These are phyloP conservation scores for Microctonus aethiopoides DNA, from an alignment of 2,888 invertebrate genomes.

Conservation along the genomic window DNA sequence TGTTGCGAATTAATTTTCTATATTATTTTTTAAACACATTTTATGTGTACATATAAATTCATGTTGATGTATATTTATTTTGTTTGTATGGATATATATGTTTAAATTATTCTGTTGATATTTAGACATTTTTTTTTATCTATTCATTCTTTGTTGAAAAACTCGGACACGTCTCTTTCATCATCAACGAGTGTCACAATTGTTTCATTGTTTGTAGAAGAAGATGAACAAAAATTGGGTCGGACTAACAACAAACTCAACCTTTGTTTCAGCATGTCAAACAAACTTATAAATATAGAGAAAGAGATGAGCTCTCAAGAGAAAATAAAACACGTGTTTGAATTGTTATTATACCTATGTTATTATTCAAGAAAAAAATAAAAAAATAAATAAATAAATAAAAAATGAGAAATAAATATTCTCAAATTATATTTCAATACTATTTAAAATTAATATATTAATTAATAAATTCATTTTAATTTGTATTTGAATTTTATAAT, in stretches of 20 bases:
- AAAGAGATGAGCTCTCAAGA: neutral
- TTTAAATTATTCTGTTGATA: neutral
- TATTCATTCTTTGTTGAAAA: neutral
- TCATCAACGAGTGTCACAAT: conserved; percentile 10
- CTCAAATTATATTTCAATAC: too few species aligned
- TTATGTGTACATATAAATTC: too few species aligned
- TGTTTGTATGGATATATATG: neutral
- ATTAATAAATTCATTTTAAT: too few species aligned
- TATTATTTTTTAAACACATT: neutral
- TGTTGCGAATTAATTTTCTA: too few species aligned
- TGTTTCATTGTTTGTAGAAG: neutral
- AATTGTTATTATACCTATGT: conserved; percentile 14
- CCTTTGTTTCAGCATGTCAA: conserved; percentile 1
- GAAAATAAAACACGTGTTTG: conserved; percentile 3
- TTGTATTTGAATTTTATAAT: too few species aligned
- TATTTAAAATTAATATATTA: too few species aligned
- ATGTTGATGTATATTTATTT: neutral
- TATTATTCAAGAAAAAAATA: neutral
- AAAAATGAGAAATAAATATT: neutral
- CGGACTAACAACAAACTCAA: neutral
- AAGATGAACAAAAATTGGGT: neutral
- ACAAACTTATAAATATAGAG: conserved; percentile 10
- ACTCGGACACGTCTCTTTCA: neutral
- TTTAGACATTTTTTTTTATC: neutral
- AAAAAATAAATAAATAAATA: too few species aligned